Evolutionary conservation across 2,888 invertebrate genomes (phyloP).

Genomic region (Tachina lurida): DNA sequence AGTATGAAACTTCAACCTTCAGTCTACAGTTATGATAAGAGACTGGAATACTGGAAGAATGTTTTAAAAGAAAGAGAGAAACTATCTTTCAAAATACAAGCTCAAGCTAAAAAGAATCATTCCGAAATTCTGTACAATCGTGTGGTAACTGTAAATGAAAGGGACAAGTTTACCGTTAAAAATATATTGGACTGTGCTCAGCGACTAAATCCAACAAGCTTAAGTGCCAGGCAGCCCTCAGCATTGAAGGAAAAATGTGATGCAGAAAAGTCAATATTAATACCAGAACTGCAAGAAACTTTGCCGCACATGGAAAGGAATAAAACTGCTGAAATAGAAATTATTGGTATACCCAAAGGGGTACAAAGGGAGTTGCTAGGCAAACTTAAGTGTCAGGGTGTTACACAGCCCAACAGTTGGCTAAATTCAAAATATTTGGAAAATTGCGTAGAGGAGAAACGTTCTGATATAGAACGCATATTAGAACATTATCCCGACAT

Average conservation of each 20-base stretch:
- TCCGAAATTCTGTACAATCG: conserved; percentile 76
- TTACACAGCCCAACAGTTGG: conserved; percentile 72
- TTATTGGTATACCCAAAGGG: conserved; percentile 74
- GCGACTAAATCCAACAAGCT: conserved; percentile 74
- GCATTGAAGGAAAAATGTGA: conserved; percentile 67
- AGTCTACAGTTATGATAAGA: conserved; percentile 74
- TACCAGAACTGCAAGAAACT: conserved; percentile 75
- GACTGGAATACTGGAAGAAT: conserved; percentile 78
- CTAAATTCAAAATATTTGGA: conserved; percentile 74
- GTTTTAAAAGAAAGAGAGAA: conserved; percentile 73
- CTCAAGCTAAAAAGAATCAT: conserved; percentile 71
- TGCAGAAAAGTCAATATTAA: conserved; percentile 29
- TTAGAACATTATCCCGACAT: conserved; percentile 76
- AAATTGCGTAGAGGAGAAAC: conserved; percentile 68
- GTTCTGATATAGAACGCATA: conserved; percentile 74
- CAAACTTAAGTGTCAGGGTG: conserved; percentile 45
- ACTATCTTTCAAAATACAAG: conserved; percentile 72
- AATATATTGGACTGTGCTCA: conserved; percentile 76
- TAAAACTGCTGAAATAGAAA: conserved; percentile 71
- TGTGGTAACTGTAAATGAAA: conserved; percentile 73
- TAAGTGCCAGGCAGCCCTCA: conserved; percentile 23
- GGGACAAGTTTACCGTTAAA: conserved; percentile 76
- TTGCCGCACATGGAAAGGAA: conserved; percentile 74
- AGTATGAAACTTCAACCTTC: conserved; percentile 56
- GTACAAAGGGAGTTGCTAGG: conserved; percentile 76